These are phyloP conservation scores for Peromyscus polionotus DNA, from an alignment of 2,113 vertebrate species.

Conservation along the genomic window DNA sequence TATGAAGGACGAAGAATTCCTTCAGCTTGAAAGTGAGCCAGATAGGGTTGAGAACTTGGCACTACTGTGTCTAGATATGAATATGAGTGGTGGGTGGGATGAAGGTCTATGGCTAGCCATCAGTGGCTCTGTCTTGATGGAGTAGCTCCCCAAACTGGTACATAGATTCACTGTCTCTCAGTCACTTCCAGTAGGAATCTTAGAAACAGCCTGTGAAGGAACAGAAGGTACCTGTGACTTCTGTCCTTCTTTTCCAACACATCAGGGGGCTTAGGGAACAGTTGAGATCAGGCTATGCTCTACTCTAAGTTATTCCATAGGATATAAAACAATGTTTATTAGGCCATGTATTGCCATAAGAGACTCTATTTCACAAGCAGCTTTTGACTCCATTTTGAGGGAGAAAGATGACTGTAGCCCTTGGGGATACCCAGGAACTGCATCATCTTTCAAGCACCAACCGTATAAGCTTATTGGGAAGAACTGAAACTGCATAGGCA, in stretches of 20 bases:
- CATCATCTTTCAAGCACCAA: background rate
- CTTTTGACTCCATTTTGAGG: background rate
- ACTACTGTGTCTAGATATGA: background rate
- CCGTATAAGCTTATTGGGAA: background rate
- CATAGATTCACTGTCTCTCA: background rate
- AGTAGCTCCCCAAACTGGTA: background rate
- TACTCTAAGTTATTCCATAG: background rate
- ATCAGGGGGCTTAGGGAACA: background rate
- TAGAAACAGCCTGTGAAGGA: background rate
- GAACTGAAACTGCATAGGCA: background rate
- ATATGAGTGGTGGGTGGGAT: rapidly evolving
- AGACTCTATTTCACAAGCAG: background rate
- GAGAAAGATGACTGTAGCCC: background rate
- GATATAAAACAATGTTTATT: background rate
- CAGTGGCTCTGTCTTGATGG: background rate
- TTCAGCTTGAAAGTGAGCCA: background rate
- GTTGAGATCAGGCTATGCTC: background rate
- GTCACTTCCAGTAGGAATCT: background rate
- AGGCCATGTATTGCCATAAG: background rate
- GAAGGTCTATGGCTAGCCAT: too few relatives aligned
- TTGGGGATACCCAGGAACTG: background rate
- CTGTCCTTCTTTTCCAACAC: background rate
- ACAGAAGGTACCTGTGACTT: background rate
- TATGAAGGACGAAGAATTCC: background rate
- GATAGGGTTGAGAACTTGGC: background rate